Conservation (phyloP, 2,888 invertebrate species). For the Trichopoda pennipes region DNA sequence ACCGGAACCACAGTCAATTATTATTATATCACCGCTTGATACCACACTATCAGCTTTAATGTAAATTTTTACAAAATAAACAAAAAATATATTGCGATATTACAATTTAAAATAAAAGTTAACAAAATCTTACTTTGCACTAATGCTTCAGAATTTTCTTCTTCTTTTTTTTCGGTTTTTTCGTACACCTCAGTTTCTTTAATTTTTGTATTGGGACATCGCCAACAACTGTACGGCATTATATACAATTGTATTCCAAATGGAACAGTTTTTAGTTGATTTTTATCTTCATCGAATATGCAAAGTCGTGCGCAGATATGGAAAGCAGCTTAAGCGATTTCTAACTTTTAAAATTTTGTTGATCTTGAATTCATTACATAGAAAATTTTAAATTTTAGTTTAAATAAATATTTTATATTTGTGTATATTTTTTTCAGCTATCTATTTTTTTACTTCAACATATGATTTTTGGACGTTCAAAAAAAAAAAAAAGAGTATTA, state of each 20-base stretch:
- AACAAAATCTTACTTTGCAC: slow-evolving; percentile 14
- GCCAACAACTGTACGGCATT: slow-evolving; percentile 16
- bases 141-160: neutral
- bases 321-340: too few species aligned
- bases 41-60: neutral
- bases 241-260: neutral
- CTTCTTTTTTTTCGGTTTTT: neutral
- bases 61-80: neutral
- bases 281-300: neutral
- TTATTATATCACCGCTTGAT: slow-evolving; percentile 7
- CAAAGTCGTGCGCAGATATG: too few species aligned
- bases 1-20: slow-evolving; percentile 38
- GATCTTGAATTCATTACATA: neutral
- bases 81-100: too few species aligned
- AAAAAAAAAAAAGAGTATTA: too few species aligned
- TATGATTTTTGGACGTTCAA: too few species aligned
- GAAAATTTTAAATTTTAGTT: too few species aligned
- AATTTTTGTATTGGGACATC: too few species aligned
- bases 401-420: too few species aligned
- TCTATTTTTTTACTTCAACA: too few species aligned
- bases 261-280: too few species aligned
- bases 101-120: neutral
- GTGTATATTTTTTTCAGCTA: too few species aligned
- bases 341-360: neutral
- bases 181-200: too few species aligned